phyloP scores from a whole-genome alignment of 2,888 invertebrate genomes.

The Idaea dimidiata region DNA sequence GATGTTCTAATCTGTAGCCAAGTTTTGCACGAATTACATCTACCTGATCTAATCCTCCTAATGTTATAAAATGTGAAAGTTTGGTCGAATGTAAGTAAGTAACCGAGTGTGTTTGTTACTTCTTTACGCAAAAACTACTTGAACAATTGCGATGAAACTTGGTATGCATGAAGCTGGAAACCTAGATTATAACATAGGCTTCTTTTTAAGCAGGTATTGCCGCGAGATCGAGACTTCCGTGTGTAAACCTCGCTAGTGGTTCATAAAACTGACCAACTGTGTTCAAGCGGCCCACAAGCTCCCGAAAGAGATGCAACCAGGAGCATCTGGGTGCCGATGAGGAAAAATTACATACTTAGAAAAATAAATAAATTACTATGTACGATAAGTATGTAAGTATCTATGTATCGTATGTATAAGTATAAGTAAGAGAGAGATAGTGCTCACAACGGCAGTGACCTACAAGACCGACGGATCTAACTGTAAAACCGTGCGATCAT shows the following conservation, averaged over 20 bases:
- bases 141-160: not conserved
- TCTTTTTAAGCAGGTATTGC: too few relatives aligned
- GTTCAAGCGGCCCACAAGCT: not conserved
- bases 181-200: too few relatives aligned
- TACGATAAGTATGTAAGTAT: not conserved
- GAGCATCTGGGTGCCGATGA: too few relatives aligned
- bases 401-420: not conserved
- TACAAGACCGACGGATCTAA: not conserved
- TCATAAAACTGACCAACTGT: not conserved
- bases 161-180: not conserved
- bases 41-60: not conserved
- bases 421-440: not conserved
- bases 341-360: too few relatives aligned
- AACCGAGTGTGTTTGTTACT: not conserved
- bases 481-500: not conserved
- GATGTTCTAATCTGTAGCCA: too few relatives aligned
- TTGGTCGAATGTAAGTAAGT: not conserved
- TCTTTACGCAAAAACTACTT: not conserved
- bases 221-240: not conserved
- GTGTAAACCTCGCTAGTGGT: too few relatives aligned
- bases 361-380: not conserved
- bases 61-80: not conserved
- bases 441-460: not conserved
- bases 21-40: not conserved
- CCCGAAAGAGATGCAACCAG: too few relatives aligned